phyloP scores from a whole-genome alignment of 2,888 invertebrate genomes.

The Pachycephus smyrnensis region DNA sequence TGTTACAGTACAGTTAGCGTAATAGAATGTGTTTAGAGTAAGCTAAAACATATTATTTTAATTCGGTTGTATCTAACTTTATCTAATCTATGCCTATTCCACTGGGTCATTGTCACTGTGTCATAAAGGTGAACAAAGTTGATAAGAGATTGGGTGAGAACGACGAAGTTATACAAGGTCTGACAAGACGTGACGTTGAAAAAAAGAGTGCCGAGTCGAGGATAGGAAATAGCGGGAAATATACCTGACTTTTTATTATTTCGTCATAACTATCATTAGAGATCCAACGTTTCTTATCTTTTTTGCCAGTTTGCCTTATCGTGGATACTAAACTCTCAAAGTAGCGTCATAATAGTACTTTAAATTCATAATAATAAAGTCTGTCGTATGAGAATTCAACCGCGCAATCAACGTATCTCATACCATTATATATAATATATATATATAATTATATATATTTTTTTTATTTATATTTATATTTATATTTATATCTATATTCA shows the following conservation, averaged over 20 bases:
- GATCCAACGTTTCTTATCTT: slow-evolving; percentile 50
- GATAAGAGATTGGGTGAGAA: slow-evolving; percentile 19
- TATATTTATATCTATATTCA: slow-evolving; percentile 31
- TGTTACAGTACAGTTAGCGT: slow-evolving; percentile 60
- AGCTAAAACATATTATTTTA: slow-evolving; percentile 57
- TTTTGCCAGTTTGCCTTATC: slow-evolving; percentile 39
- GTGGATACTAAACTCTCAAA: slow-evolving; percentile 59
- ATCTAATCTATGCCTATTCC: slow-evolving; percentile 41
- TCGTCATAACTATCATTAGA: slow-evolving; percentile 59
- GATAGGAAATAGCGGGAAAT: slow-evolving; percentile 55
- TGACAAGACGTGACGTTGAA: slow-evolving; percentile 11
- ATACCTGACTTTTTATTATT: slow-evolving; percentile 56
- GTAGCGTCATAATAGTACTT: slow-evolving; percentile 59
- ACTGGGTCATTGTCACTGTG: slow-evolving; percentile 26
- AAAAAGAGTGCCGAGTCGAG: slow-evolving; percentile 18
- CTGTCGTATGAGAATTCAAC: slow-evolving; percentile 61
- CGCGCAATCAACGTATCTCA: slow-evolving; percentile 55
- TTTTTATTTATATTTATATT: slow-evolving; percentile 47
- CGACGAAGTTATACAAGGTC: slow-evolving; percentile 16
- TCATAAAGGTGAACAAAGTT: slow-evolving; percentile 11
- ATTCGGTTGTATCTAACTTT: slow-evolving; percentile 52
- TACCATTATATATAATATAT: slow-evolving; percentile 38
- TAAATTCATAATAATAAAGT: slow-evolving; percentile 63
- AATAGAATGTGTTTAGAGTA: slow-evolving; percentile 58
- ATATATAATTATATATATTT: slow-evolving; percentile 34